Conservation (phyloP, 1,140 invertebrate genomes). For the Caerostris darwini region DNA sequence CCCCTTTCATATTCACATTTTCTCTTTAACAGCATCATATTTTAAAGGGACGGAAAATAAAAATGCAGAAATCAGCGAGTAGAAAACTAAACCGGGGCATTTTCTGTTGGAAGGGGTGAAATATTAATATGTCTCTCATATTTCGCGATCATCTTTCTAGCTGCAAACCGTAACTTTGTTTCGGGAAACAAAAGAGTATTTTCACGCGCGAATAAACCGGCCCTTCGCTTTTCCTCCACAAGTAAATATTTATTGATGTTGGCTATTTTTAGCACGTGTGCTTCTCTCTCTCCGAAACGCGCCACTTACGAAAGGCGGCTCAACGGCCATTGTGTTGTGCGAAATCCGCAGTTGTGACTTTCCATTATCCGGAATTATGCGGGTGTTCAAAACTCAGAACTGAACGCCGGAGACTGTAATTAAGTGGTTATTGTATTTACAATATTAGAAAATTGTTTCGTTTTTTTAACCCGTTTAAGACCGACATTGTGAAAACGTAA, state of each 20-base stretch:
- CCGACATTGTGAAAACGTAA: too few species aligned
- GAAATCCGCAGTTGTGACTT: neutral
- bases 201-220: slow-evolving; percentile 28
- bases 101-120: neutral
- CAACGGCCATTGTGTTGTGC: neutral
- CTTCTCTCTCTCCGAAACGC: neutral
- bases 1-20: neutral
- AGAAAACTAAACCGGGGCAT: neutral
- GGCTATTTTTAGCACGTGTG: slow-evolving; percentile 42
- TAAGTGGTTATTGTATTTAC: too few species aligned
- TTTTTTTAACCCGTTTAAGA: too few species aligned
- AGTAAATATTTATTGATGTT: slow-evolving; percentile 63
- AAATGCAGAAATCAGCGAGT: neutral
- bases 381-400: too few species aligned
- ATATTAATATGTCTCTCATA: neutral
- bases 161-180: neutral
- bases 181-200: neutral
- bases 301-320: neutral
- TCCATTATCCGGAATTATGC: neutral
- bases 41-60: neutral
- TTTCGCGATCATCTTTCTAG: neutral
- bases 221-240: neutral
- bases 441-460: too few species aligned
- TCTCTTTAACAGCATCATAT: neutral
- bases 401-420: too few species aligned